Base-by-base conservation (phyloP, 2,888 invertebrate species). In the Clitarchus hookeri region DNA sequence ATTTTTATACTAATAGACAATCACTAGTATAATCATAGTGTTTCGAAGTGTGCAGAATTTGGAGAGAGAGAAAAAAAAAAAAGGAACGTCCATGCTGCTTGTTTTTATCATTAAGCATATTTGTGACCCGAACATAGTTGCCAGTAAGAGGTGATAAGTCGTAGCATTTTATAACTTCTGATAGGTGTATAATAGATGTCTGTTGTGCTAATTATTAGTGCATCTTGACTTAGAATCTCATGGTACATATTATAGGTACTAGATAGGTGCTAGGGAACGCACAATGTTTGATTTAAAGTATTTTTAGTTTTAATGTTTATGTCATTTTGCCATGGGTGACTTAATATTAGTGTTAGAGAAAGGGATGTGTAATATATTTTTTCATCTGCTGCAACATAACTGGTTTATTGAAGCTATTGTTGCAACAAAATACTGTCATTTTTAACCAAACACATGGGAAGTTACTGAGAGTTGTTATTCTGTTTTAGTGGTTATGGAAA, bases 301-400 rank as follows among this genome's bases (percentile, higher is more conserved):
- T 65, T 65, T 53, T 65, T 8, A 65, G 23, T 65, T 36, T 53
- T 16, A 65, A 65, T 8, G 6, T n/a, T 65, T 9, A 65, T 65
- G n/a, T 48, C 16, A 16, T 48, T 48, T 48, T 48, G 8, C 19
- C n/a, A 65, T 65, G n/a, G 11, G 65, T 65, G 65, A 65, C 8
- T 65, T 13, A 48, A 16, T 65, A 65, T 65, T 23, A 65, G n/a
- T 65, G 19, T 65, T 23, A 65, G 1, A 65, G 65, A 65, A 23
- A 65, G 65, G n/a, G 65, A 65, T 65, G 8, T n/a, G 65, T 65
- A 65, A 65, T 65, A 65, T 65, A 65, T 65, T 65, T n/a, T 65
- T 16, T 65, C 16, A 23, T 9, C n/a, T 65, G 65, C 65, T 23
- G 19, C 65, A 65, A n/a, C n/a, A n/a, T 23, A 65, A 65, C n/a